These are phyloP conservation scores for Actinia tenebrosa DNA, from an alignment of 64 coral and sea anemone species.

Conservation along the genomic window DNA sequence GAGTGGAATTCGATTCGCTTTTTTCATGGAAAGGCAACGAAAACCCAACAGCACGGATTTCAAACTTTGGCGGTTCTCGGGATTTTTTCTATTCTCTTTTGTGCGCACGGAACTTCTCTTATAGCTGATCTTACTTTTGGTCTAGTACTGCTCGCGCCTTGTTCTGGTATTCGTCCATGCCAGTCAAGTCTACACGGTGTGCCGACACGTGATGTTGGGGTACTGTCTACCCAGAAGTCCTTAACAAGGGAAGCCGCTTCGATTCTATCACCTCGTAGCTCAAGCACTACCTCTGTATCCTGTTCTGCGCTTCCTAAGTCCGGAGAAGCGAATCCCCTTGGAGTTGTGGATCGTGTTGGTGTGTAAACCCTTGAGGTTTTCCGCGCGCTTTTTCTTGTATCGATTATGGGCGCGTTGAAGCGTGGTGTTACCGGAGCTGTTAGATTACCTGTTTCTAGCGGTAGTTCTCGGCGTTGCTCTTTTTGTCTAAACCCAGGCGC, in stretches of 20 bases:
- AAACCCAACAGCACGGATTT: neutral
- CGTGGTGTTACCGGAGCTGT: neutral
- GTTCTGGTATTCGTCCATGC: neutral
- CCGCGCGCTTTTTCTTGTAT: neutral
- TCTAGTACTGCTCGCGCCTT: neutral
- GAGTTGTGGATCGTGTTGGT: neutral
- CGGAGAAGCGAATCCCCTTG: neutral
- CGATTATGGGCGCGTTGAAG: too few species aligned
- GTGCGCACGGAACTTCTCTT: slow-evolving; percentile 8
- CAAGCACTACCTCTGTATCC: neutral
- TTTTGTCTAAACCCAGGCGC: neutral
- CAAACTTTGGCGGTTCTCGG: neutral
- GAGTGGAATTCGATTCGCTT: neutral
- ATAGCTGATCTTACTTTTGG: slow-evolving; percentile 9
- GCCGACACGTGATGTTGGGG: neutral
- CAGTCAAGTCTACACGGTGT: neutral
- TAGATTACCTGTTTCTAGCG: neutral
- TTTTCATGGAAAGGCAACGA: neutral
- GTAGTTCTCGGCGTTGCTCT: neutral
- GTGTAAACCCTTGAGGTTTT: neutral
- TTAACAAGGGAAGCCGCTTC: neutral
- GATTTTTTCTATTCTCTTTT: neutral
- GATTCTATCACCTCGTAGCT: slow-evolving; percentile 15
- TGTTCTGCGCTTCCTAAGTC: neutral
- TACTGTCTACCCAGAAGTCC: neutral